Evolutionary conservation across 2,888 invertebrate species (phyloP).

Genomic region (Drosophila subquinaria): DNA sequence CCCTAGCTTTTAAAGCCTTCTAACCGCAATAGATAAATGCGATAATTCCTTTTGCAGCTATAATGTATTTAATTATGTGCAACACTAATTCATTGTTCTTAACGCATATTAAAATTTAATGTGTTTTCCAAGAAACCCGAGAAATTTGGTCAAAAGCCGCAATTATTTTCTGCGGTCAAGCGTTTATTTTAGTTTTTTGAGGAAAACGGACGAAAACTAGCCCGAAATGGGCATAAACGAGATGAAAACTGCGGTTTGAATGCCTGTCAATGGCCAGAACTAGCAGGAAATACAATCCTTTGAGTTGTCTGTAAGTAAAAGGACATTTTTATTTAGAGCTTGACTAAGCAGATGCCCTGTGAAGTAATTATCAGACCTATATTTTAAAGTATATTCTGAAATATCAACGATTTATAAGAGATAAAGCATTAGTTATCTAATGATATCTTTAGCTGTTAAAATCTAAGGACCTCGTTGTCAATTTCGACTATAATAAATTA

Average conservation of each 20-base stretch:
- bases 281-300: constrained; percentile 27
- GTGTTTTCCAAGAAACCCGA: constrained; percentile 22
- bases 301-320: constrained; percentile 20
- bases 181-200: constrained; percentile 38
- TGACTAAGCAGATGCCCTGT: constrained; percentile 14
- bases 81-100: constrained; percentile 19
- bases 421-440: too few species aligned
- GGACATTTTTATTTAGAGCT: not conserved
- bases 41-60: constrained; percentile 8
- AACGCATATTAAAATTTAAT: constrained; percentile 46
- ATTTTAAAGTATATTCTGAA: not conserved
- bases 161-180: constrained; percentile 62
- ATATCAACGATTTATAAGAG: not conserved
- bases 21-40: constrained; percentile 13
- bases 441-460: not conserved
- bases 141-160: constrained; percentile 47
- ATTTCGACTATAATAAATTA: not conserved
- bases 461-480: not conserved
- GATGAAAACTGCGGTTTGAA: constrained; percentile 50
- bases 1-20: not conserved
- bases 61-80: constrained; percentile 9
- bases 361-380: not conserved
- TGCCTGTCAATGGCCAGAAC: constrained; percentile 47
- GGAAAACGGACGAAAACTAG: constrained; percentile 23
- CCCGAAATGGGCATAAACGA: constrained; percentile 39